phyloP scores from a whole-genome alignment of 2,113 vertebrate species.

The Saguinus imperator region DNA sequence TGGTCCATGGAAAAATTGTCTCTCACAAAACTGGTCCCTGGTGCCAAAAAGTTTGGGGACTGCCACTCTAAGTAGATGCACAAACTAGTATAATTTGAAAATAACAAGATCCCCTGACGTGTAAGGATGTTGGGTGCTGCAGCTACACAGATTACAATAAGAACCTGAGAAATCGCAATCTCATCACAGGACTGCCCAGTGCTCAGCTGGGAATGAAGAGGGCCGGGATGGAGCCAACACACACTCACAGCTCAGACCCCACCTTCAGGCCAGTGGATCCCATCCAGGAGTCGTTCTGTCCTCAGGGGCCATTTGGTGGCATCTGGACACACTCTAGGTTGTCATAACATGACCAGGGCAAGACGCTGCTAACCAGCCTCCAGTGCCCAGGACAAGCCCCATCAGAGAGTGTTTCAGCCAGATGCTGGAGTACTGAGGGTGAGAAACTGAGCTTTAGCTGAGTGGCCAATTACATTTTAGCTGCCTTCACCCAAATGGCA shows the following conservation, averaged over 20 bases:
- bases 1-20: too few species aligned
- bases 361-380: not conserved
- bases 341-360: not conserved
- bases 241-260: too few species aligned
- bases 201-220: not conserved
- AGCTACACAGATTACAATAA: not conserved
- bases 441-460: not conserved
- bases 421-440: not conserved
- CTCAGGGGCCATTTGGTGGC: not conserved
- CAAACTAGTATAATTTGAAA: not conserved
- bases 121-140: not conserved
- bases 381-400: not conserved
- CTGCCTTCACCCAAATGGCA: not conserved
- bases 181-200: not conserved
- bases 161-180: not conserved
- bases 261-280: not conserved
- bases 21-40: too few species aligned
- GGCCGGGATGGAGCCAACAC: not conserved
- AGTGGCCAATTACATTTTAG: not conserved
- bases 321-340: not conserved
- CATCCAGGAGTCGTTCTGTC: not conserved
- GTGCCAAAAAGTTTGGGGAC: too few species aligned
- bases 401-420: too few species aligned
- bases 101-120: not conserved
- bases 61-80: not conserved